A percentile compares a stretch with the other conserved stretches of the same genome.
phyloP scores from a whole-genome alignment of 2,797 vertebrate genomes.

The Silurus aristotelis region DNA sequence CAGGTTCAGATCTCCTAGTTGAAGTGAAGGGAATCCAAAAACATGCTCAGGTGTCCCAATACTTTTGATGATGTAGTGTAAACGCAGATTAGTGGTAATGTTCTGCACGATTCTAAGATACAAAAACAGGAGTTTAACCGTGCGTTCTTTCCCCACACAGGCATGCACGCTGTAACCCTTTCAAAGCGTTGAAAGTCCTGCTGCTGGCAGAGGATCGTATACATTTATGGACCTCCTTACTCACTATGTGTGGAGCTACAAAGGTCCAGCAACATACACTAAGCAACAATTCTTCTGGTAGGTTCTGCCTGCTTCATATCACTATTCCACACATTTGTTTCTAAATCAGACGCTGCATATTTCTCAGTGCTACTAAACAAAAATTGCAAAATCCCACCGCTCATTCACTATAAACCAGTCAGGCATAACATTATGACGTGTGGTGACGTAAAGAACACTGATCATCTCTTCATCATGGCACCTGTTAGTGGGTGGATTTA shows the following conservation, averaged over 20 bases:
- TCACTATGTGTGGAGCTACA: slow-evolving; percentile 84
- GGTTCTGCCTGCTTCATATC: too few species aligned
- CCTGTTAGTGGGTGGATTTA: too few species aligned
- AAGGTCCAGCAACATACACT: slow-evolving; percentile 82
- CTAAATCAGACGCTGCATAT: too few species aligned
- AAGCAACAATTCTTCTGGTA: slow-evolving; percentile 82
- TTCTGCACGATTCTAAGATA: not conserved
- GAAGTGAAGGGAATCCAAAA: too few species aligned
- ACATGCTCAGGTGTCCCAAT: not conserved
- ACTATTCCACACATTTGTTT: not conserved
- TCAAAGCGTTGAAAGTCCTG: slow-evolving; percentile 86
- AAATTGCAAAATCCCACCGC: too few species aligned
- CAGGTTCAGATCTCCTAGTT: too few species aligned
- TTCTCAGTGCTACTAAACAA: too few species aligned
- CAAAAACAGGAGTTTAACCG: not conserved
- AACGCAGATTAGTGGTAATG: not conserved
- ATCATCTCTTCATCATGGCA: too few species aligned
- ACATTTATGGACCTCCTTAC: slow-evolving; percentile 88
- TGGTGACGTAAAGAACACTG: too few species aligned
- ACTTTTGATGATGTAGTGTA: not conserved
- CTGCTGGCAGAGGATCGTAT: slow-evolving; percentile 84
- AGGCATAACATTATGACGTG: too few species aligned
- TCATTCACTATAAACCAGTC: too few species aligned
- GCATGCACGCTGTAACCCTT: slow-evolving; percentile 87
- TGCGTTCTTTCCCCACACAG: slow-evolving; percentile 64